Conservation (phyloP, 2,888 invertebrate species). For the Muscina levida region DNA sequence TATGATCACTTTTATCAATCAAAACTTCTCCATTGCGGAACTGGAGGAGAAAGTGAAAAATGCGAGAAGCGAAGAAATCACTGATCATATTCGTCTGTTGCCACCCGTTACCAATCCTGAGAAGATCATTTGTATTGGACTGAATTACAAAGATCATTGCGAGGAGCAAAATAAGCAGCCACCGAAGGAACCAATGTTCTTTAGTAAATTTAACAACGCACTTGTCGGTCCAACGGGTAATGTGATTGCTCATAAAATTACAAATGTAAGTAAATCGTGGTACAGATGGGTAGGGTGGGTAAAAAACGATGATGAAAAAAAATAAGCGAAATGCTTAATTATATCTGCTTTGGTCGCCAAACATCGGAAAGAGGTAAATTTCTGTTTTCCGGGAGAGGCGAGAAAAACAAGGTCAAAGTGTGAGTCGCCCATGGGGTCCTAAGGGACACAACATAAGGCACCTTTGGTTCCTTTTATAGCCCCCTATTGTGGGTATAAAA, state of each 20-base stretch:
- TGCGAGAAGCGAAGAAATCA: constrained; percentile 65
- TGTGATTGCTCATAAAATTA: constrained; percentile 83
- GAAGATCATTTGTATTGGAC: constrained; percentile 91
- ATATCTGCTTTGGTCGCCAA: no score
- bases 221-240: constrained; percentile 87
- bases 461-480: no score
- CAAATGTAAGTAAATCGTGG: constrained; percentile 81
- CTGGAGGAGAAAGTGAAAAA: constrained; percentile 71
- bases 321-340: no score
- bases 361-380: no score
- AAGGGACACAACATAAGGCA: no score
- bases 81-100: constrained; percentile 74
- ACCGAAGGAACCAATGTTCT: constrained; percentile 90
- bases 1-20: constrained; percentile 80
- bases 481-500: no score
- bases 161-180: constrained; percentile 87
- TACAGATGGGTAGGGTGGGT: no score
- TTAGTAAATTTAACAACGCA: constrained; percentile 91
- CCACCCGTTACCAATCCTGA: constrained; percentile 90
- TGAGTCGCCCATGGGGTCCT: no score
- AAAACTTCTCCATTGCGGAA: constrained; percentile 74
- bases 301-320: no score
- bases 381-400: no score
- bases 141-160: constrained; percentile 93
- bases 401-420: no score